Base-by-base conservation (phyloP, 1,140 invertebrate genomes). In the Drosophila tropicalis region DNA sequence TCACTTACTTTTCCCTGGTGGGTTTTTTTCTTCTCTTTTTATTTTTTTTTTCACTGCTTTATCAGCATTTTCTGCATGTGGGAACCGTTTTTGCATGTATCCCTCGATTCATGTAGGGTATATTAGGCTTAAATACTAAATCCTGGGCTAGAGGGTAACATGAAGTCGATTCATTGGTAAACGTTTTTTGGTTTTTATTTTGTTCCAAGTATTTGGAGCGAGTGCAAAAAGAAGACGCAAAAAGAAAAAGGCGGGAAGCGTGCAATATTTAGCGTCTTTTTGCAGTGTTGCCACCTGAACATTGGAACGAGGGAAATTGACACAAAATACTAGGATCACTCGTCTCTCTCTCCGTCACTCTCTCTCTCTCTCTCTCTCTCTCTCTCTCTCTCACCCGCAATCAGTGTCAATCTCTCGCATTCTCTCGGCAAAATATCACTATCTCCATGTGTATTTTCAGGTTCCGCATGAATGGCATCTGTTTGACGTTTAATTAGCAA, bases 1-100 rank as follows among this genome's bases (percentile, higher is more conserved):
- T 36, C 15, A 57, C 5, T 40, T 1, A n/a, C 19, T 58, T 44
- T 81, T 34, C 47, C 39, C 36, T 39, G 12, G 36, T 73, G 60
- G 62, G 47, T 67, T 64, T 47, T 32, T 55, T 54, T 15, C 57
- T 25, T 39, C 2, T 12, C 34, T 36, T 32, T 55, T 51, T 19
- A 4, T 25, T 25, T 25, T 32, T 55, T 54, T 19, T 61, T 39
- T 36, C 3, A 3, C 34, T 36, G 72, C 81, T 57, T 76, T 70
- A 73, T 84, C 81, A 84, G 81, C 71, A 41, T 60, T 76, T 47
- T 76, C 51, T 17, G 75, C 79, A 76, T 76, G 72, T 76, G 76
- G 81, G 69, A 83, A 76, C 65, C 72, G 69, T 22, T 34, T 9
- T 44, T 34, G 29, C 15, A 34, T 36, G 34, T 29, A 58, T 15